Evolutionary conservation across 2,888 invertebrate species (phyloP).

Genomic region (Lasius platythorax): DNA sequence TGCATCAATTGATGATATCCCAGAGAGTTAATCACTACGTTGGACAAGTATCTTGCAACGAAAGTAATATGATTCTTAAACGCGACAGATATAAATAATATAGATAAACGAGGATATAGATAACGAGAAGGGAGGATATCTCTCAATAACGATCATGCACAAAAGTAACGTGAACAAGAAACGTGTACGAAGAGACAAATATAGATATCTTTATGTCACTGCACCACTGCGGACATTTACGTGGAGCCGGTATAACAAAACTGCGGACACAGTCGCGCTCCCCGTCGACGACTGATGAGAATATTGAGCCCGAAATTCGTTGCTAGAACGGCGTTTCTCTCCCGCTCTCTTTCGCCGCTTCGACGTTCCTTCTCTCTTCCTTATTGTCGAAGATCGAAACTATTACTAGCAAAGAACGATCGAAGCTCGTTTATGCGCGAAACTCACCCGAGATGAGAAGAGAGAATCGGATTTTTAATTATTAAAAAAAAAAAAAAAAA

Average conservation of each 20-base stretch:
- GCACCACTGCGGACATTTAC: conserved; percentile 51
- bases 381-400: not conserved
- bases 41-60: not conserved
- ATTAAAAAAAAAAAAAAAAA: not conserved
- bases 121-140: not conserved
- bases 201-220: conserved; percentile 40
- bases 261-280: conserved; percentile 59
- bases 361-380: conserved; percentile 27
- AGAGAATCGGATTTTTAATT: not conserved
- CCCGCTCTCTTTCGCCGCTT: conserved; percentile 48
- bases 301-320: conserved; percentile 67
- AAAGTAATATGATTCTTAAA: not conserved
- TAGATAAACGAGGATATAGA: not conserved
- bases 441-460: not conserved
- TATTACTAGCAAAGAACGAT: not conserved
- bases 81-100: not conserved
- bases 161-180: not conserved
- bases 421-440: not conserved
- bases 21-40: not conserved
- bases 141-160: not conserved
- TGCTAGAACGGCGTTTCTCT: conserved; percentile 59
- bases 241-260: conserved; percentile 23
- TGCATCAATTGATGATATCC: not conserved
- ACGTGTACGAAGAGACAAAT: not conserved
- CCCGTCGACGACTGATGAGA: conserved; percentile 68